Evolutionary conservation across 2,797 vertebrate genomes (phyloP).

Genomic region (Anguilla megastoma): DNA sequence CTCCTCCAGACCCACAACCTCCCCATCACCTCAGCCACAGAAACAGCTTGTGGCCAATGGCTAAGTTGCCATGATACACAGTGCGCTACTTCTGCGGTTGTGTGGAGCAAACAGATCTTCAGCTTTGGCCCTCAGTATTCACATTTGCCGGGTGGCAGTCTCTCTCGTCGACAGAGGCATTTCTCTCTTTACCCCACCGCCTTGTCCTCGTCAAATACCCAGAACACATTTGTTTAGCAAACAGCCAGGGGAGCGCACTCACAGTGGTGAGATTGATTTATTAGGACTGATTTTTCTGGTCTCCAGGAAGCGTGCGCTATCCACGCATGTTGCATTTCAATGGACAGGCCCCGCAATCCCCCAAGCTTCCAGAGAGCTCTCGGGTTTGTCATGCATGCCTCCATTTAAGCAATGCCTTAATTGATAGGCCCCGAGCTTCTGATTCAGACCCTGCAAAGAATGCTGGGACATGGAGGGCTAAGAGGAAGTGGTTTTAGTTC

Average conservation of each 20-base stretch:
- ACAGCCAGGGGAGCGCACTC: background rate
- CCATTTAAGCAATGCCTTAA: background rate
- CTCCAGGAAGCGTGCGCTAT: background rate
- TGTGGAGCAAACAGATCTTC: background rate
- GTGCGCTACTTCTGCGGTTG: background rate
- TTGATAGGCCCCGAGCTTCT: background rate
- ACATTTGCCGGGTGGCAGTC: background rate
- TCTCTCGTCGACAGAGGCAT: background rate
- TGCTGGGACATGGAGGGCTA: background rate
- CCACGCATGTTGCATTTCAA: conserved; percentile 1
- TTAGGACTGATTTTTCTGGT: background rate
- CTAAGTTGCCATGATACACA: background rate
- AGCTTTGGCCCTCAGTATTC: background rate
- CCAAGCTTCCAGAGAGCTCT: conserved; percentile 3
- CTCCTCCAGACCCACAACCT: no score
- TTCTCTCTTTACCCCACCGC: background rate
- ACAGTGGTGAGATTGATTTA: conserved; percentile 1
- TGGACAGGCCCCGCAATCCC: background rate
- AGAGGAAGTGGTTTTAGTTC: background rate
- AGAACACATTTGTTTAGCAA: conserved; percentile 14
- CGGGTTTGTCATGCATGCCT: background rate
- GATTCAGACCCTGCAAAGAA: background rate
- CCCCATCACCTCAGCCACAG: background rate
- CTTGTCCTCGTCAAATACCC: background rate
- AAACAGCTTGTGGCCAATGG: background rate